These are phyloP conservation scores for Menura novaehollandiae DNA, from an alignment of 2,113 vertebrate genomes.

Conservation along the genomic window DNA sequence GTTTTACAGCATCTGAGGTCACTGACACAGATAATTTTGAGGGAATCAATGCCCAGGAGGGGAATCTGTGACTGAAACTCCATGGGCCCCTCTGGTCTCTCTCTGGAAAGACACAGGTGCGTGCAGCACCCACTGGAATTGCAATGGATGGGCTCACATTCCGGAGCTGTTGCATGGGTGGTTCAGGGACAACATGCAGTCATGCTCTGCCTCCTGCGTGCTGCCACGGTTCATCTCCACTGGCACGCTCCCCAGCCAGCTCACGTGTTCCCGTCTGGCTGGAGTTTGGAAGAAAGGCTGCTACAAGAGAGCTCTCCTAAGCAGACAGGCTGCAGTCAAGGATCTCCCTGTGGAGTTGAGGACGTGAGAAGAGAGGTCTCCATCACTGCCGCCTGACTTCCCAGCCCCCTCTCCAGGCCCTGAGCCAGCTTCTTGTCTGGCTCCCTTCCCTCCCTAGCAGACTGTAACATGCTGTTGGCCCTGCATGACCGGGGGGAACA, in stretches of 20 bases:
- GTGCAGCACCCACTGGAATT: neutral
- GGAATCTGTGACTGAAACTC: neutral
- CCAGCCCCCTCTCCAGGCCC: neutral
- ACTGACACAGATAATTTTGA: neutral
- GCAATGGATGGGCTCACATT: neutral
- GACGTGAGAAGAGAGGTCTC: neutral
- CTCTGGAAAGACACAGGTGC: neutral
- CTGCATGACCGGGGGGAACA: neutral
- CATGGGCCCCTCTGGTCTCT: accelerated
- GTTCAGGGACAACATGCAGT: neutral
- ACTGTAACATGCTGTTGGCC: neutral
- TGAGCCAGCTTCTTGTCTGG: neutral
- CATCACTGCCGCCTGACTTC: neutral
- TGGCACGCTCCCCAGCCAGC: neutral
- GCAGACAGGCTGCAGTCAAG: conserved; percentile 7
- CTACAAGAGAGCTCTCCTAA: neutral
- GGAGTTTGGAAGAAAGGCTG: neutral
- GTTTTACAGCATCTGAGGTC: neutral
- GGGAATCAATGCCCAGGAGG: neutral
- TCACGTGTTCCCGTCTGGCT: neutral
- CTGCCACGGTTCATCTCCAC: neutral
- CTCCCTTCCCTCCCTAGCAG: neutral
- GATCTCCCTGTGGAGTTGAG: neutral
- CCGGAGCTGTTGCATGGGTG: accelerated
- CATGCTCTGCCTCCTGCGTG: neutral